Conservation (phyloP, 2,797 vertebrate species). For the Pipistrellus pipistrellus region DNA sequence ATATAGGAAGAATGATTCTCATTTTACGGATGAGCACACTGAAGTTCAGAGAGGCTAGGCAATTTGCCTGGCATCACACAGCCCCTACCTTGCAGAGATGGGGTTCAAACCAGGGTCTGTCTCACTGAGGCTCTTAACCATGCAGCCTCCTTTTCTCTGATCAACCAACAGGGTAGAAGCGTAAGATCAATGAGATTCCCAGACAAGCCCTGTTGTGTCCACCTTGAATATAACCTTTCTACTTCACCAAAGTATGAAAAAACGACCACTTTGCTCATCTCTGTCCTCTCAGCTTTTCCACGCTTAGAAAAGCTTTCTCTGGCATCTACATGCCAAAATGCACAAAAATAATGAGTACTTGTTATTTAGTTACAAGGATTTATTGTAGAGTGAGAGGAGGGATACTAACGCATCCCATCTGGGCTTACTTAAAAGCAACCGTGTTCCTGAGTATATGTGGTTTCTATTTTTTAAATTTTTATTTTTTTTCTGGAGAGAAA, state of each 20-base stretch:
- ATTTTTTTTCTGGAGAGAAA: background rate
- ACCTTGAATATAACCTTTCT: background rate
- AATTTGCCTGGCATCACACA: background rate
- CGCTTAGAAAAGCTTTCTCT: constrained; percentile 44
- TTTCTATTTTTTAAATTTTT: too few relatives aligned
- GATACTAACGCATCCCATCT: constrained; percentile 72
- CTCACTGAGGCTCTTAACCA: background rate
- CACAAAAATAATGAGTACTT: constrained; percentile 55
- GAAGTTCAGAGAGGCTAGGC: constrained; percentile 9
- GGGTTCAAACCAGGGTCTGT: background rate
- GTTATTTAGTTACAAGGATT: constrained; percentile 75
- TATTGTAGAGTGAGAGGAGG: constrained; percentile 64
- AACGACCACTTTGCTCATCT: background rate
- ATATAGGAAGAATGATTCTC: background rate
- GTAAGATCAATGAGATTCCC: background rate
- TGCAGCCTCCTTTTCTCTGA: background rate
- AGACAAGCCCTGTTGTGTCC: background rate
- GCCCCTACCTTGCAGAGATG: background rate
- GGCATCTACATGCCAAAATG: background rate
- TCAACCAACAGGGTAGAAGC: background rate
- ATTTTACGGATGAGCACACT: background rate
- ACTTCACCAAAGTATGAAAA: background rate
- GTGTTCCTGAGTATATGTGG: constrained; percentile 27
- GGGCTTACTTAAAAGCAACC: constrained; percentile 69
- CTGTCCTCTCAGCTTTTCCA: background rate